Percentiles rank a stretch among this genome's conserved stretches.
Conservation (phyloP, 2,888 invertebrate species). For the Caenorhabditis plicata region DNA sequence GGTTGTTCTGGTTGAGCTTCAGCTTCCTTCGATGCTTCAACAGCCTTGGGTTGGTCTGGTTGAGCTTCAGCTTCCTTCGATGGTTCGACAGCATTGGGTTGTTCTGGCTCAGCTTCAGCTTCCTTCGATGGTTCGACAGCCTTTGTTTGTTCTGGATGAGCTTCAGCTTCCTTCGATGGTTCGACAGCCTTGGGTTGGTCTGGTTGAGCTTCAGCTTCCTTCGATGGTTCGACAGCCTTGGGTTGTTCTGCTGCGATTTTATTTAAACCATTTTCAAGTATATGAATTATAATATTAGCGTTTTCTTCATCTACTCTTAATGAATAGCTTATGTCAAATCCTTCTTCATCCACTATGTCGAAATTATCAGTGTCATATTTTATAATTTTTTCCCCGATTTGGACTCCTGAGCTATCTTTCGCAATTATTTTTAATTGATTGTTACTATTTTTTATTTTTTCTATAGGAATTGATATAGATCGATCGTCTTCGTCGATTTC, state of each 20-base stretch:
- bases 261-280: too few relatives aligned
- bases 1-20: slow-evolving; percentile 1
- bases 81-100: not conserved
- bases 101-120: not conserved
- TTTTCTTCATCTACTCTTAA: slow-evolving; percentile 18
- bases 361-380: too few relatives aligned
- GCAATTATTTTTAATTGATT: too few relatives aligned
- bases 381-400: too few relatives aligned
- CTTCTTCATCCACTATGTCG: slow-evolving; percentile 15
- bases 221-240: not conserved
- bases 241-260: not conserved
- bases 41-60: slow-evolving; percentile 1
- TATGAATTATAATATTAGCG: slow-evolving; percentile 7
- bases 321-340: slow-evolving; percentile 24
- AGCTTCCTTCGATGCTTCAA: slow-evolving; percentile 1
- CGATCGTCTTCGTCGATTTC: too few relatives aligned
- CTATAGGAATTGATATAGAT: too few relatives aligned
- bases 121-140: slow-evolving; percentile 3
- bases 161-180: slow-evolving; percentile 3
- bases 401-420: too few relatives aligned
- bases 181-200: slow-evolving; percentile 4
- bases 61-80: slow-evolving; percentile 3
- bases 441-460: too few relatives aligned
- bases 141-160: slow-evolving; percentile 7
- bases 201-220: slow-evolving; percentile 5